Conservation (phyloP, 2,888 invertebrate genomes). For the Acleris literana region DNA sequence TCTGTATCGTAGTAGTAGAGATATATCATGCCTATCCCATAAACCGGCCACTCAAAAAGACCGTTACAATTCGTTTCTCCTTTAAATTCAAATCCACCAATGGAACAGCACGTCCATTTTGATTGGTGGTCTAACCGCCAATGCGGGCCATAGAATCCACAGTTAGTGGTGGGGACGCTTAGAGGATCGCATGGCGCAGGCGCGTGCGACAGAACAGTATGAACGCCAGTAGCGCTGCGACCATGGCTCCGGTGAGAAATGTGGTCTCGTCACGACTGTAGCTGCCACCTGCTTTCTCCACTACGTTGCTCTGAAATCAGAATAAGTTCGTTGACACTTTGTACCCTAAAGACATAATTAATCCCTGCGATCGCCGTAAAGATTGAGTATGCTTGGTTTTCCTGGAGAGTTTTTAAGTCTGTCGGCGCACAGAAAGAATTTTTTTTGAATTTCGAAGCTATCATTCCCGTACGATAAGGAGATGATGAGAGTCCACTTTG, state of each 20-base stretch:
- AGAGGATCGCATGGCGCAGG: slow-evolving; percentile 64
- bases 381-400: too few species aligned
- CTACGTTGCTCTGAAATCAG: slow-evolving; percentile 69
- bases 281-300: slow-evolving; percentile 67
- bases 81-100: slow-evolving; percentile 20
- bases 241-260: slow-evolving; percentile 71
- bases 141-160: slow-evolving; percentile 10
- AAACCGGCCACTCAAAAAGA: neutral
- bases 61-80: slow-evolving; percentile 7
- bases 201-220: slow-evolving; percentile 70
- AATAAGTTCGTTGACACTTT: neutral
- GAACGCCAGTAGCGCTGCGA: slow-evolving; percentile 73
- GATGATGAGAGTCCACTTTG: too few species aligned
- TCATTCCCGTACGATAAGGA: too few species aligned
- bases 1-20: too few species aligned
- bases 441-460: too few species aligned
- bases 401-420: too few species aligned
- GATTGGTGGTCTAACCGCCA: slow-evolving; percentile 22
- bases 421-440: too few species aligned
- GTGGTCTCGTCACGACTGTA: slow-evolving; percentile 69
- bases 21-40: too few species aligned
- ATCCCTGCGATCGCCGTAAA: too few species aligned
- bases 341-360: too few species aligned
- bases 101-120: slow-evolving; percentile 4
- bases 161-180: slow-evolving; percentile 44